Evolutionary conservation across 1,140 invertebrate species (phyloP).

Genomic region (Glossosoma conforme): DNA sequence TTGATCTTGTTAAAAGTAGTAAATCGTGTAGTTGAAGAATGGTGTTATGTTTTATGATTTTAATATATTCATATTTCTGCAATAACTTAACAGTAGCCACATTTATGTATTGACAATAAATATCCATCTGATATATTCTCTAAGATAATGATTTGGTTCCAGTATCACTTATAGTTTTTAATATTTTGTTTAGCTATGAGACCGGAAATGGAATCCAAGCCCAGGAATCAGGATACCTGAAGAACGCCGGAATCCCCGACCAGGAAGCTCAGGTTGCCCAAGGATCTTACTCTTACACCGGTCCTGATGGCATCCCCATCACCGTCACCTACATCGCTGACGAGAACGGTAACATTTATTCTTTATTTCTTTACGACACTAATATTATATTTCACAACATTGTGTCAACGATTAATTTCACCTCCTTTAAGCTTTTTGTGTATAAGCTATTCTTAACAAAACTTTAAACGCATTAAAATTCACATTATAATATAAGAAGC

Average conservation of each 20-base stretch:
- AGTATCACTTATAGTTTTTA: not conserved
- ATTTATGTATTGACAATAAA: no score
- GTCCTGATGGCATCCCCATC: conserved; percentile 60
- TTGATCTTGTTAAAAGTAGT: no score
- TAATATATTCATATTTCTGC: no score
- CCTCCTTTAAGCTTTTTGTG: not conserved
- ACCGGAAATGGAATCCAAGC: conserved; percentile 64
- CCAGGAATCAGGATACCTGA: conserved; percentile 62
- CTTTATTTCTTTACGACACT: no score
- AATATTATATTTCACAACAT: conserved; percentile 1
- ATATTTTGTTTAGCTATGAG: conserved; percentile 51
- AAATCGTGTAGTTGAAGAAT: no score
- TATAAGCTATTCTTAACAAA: not conserved
- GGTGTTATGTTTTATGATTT: no score
- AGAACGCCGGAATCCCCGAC: conserved; percentile 58
- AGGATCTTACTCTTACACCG: conserved; percentile 59
- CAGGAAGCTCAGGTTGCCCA: conserved; percentile 55
- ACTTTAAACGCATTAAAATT: not conserved
- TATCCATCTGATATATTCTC: no score
- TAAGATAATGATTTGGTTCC: no score
- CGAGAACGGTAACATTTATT: conserved; percentile 43
- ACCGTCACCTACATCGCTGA: conserved; percentile 56
- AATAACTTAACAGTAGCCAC: no score
- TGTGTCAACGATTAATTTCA: not conserved
- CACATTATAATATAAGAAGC: not conserved